These are phyloP conservation scores for Crematogaster levior DNA, from an alignment of 2,888 invertebrate species.

Conservation along the genomic window DNA sequence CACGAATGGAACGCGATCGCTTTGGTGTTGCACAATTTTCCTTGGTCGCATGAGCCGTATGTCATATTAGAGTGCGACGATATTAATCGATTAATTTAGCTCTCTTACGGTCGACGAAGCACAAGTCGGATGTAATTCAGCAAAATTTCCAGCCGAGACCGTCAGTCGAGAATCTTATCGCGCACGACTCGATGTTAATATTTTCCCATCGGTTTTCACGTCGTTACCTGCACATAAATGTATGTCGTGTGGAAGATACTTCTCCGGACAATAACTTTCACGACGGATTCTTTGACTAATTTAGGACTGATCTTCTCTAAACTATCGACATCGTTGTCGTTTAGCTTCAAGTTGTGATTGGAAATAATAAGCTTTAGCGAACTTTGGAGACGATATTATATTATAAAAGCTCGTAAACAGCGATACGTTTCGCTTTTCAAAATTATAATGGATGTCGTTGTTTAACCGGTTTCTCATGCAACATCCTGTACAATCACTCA, in stretches of 20 bases:
- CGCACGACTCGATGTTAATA: conserved; percentile 64
- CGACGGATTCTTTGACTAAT: neutral
- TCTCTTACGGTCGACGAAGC: conserved; percentile 57
- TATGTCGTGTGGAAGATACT: neutral
- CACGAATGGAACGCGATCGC: conserved; percentile 20
- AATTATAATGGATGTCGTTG: neutral
- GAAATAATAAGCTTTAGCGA: neutral
- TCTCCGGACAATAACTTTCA: neutral
- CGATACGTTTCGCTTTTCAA: neutral
- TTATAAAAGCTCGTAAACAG: neutral
- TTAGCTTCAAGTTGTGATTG: neutral
- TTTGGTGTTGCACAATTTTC: conserved; percentile 24
- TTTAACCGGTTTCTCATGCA: neutral
- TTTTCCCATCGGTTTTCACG: conserved; percentile 60
- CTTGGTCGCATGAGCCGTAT: conserved; percentile 30
- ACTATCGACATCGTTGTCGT: neutral
- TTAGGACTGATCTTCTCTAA: neutral
- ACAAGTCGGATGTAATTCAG: conserved; percentile 61
- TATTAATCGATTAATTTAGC: conserved; percentile 70
- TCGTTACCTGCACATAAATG: conserved; percentile 61
- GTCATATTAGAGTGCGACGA: conserved; percentile 49
- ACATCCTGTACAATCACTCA: conserved; percentile 46
- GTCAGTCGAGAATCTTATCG: conserved; percentile 43
- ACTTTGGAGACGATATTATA: neutral
- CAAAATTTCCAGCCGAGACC: conserved; percentile 59